Evolutionary conservation across 1,140 invertebrate species (phyloP), one percentile per base, ranked within the genome.

Genomic region (Ceratina calcarata): DNA sequence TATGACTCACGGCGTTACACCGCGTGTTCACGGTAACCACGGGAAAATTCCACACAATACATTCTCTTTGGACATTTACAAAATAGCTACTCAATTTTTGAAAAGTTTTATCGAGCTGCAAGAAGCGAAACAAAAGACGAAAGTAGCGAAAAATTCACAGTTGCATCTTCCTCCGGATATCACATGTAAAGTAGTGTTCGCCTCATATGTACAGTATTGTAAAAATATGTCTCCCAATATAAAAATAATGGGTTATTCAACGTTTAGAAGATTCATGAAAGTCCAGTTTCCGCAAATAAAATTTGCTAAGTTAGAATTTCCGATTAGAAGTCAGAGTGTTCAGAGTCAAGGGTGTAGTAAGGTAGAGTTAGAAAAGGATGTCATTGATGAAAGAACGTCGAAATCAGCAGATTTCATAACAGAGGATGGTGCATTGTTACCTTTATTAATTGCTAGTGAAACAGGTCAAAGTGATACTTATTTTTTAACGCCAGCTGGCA

Each of bases 41-140:
- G 96, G 96, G 7, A 96, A 97, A 92, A 95, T 96, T 87, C 96
- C 96, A n/a, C 96, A 96, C 83, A 97, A 97, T 89, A 96, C 96
- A 2, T 96, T 97, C 86, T 96, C 96, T 10, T 91, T 97, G 27
- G 95, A 96, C 86, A 96, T 96, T 76, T 97, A 97, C 85, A 94
- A 95, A 88, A 95, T 96, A 89, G 96, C 96, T 2, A 96, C 95
- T 10, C 94, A 95, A 81, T 97, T 97, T 90, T 90, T 96, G 18
- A 96, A 96, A 89, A 94, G 95, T 81, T 96, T 96, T 89, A 91
- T 96, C 22, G 94, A 95, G 71, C 92, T 95, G 82, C 94, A 95
- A 82, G 94, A 83, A 93, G 89, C 55, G 88, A 94, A 90, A 65
- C 90, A 90, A 27, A 90, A 90, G 32, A 89, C 84, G 7, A 92